phyloP scores from a whole-genome alignment of 2,113 vertebrate species.

The Rhipidura dahli region DNA sequence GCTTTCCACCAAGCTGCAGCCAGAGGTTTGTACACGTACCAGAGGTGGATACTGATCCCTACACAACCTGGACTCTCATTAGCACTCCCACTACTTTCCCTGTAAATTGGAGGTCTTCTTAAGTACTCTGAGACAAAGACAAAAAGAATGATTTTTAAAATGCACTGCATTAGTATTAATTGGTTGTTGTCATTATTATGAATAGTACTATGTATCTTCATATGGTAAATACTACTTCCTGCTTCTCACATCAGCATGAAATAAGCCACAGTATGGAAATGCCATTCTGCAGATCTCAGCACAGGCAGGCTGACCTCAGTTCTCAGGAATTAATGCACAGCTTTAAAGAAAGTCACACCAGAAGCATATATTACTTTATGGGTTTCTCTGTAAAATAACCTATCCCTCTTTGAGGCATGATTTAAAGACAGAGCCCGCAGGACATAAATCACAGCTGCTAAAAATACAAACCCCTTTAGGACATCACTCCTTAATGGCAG shows the following conservation, averaged over 20 bases:
- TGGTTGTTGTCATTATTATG: not conserved
- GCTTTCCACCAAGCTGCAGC: not conserved
- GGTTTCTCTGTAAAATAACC: slow-evolving; percentile 52
- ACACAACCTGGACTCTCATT: not conserved
- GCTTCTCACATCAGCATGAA: not conserved
- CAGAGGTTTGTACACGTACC: not conserved
- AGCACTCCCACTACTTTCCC: not conserved
- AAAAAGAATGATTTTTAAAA: not conserved
- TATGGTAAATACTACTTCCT: not conserved
- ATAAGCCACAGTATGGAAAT: not conserved
- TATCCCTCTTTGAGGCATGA: slow-evolving; percentile 36
- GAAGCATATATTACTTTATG: slow-evolving; percentile 43
- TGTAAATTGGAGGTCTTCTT: not conserved
- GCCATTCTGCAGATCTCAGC: slow-evolving; percentile 46
- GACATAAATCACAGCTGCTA: slow-evolving; percentile 52
- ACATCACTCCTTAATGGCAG: slow-evolving; percentile 29
- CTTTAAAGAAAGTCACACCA: slow-evolving; percentile 55
- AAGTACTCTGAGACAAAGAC: not conserved
- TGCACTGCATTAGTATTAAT: not conserved
- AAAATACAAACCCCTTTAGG: slow-evolving; percentile 57
- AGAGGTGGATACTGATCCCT: not conserved
- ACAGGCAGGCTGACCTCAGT: slow-evolving; percentile 36
- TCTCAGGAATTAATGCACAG: slow-evolving; percentile 39
- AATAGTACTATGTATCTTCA: not conserved
- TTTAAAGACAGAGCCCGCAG: slow-evolving; percentile 45